A percentile compares a stretch with the other conserved stretches of the same genome.
Conservation (phyloP, 2,888 invertebrate species). For the Syritta pipiens region DNA sequence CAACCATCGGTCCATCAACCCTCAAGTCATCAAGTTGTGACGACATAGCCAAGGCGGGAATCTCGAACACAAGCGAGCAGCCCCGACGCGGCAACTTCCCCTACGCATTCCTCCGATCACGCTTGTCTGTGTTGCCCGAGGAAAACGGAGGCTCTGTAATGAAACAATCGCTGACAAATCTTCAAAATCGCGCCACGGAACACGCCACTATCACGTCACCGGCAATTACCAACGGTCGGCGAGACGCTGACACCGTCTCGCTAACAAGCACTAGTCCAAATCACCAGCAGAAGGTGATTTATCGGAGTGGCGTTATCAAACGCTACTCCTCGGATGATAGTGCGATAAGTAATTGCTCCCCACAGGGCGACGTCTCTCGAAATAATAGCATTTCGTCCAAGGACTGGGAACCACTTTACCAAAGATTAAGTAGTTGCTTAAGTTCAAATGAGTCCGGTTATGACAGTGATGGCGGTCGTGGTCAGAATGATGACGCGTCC, state of each 20-base stretch:
- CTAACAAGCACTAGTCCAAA: conserved; percentile 73
- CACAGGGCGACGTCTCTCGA: conserved; percentile 80
- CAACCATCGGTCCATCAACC: conserved; percentile 76
- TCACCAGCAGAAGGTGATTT: conserved; percentile 73
- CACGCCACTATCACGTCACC: conserved; percentile 48
- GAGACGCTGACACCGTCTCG: conserved; percentile 72
- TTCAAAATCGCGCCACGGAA: conserved; percentile 37
- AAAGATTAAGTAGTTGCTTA: conserved; percentile 86
- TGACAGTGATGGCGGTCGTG: conserved; percentile 88
- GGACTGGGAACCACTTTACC: conserved; percentile 82
- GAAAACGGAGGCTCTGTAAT: conserved; percentile 83
- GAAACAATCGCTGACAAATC: conserved; percentile 49
- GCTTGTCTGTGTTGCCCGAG: conserved; percentile 88
- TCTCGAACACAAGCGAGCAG: conserved; percentile 75
- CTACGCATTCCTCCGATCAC: conserved; percentile 88
- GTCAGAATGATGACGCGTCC: conserved; percentile 74
- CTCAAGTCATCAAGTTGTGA: conserved; percentile 86
- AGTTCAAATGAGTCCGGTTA: conserved; percentile 92
- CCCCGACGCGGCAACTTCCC: conserved; percentile 86
- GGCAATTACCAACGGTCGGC: conserved; percentile 62
- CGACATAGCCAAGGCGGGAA: conserved; percentile 84
- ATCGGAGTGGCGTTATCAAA: conserved; percentile 73
- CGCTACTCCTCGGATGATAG: conserved; percentile 76
- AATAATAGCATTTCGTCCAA: conserved; percentile 82
- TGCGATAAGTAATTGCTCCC: conserved; percentile 75